These are phyloP conservation scores for Paralichthys olivaceus DNA, from an alignment of 2,113 vertebrate genomes.

Conservation along the genomic window DNA sequence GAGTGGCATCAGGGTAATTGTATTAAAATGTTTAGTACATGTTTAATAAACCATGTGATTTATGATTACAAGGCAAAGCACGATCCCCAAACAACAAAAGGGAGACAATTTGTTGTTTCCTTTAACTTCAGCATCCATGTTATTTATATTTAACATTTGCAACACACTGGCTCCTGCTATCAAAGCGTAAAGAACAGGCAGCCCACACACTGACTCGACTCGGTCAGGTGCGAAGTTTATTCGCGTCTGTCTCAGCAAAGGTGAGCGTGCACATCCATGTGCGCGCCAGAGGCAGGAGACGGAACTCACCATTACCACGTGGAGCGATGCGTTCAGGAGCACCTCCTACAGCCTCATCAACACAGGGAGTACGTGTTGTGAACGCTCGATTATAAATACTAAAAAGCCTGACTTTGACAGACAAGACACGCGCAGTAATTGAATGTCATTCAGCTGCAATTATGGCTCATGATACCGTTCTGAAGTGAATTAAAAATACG, in stretches of 20 bases:
- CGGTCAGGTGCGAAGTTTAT: not conserved
- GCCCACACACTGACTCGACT: not conserved
- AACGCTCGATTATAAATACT: not conserved
- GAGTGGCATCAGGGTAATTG: not conserved
- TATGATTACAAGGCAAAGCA: too few species aligned
- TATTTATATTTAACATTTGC: not conserved
- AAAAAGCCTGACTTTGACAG: too few species aligned
- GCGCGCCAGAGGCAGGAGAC: conserved; percentile 2
- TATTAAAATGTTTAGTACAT: too few species aligned
- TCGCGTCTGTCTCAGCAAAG: not conserved
- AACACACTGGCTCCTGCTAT: not conserved
- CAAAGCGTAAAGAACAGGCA: not conserved
- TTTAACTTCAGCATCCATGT: not conserved
- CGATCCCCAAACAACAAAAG: too few species aligned
- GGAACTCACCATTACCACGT: not conserved
- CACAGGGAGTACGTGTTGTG: rapidly evolving
- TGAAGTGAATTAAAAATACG: too few species aligned
- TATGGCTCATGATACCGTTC: not conserved
- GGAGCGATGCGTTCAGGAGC: not conserved
- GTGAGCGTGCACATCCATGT: conserved; percentile 23
- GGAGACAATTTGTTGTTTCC: not conserved
- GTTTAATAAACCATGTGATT: too few species aligned
- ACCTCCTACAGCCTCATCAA: not conserved
- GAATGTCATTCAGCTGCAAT: not conserved
- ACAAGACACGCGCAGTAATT: not conserved